These are phyloP conservation scores for Halichoerus grypus DNA, from an alignment of 2,113 vertebrate genomes.

Conservation along the genomic window DNA sequence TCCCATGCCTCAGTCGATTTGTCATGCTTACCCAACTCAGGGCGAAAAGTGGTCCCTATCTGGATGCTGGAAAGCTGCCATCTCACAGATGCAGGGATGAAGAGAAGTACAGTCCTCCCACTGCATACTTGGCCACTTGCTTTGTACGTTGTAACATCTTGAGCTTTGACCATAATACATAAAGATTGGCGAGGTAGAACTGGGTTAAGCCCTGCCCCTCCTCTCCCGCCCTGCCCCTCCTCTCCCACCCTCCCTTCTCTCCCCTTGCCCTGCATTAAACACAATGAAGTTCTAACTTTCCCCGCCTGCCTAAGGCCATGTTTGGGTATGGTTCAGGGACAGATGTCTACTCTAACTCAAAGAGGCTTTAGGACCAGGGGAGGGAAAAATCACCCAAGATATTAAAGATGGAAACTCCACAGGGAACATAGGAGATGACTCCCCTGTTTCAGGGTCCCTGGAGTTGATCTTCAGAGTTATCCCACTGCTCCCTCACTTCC, in stretches of 20 bases:
- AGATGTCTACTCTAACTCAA: not conserved
- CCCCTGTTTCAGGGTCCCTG: not conserved
- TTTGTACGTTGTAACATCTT: accelerated
- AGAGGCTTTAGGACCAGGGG: not conserved
- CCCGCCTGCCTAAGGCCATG: not conserved
- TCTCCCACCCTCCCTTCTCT: not conserved
- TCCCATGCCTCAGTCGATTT: not conserved
- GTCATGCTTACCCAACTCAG: slow-evolving; percentile 57
- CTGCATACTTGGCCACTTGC: accelerated
- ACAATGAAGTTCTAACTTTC: not conserved
- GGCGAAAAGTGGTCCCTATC: not conserved
- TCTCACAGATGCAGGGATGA: slow-evolving; percentile 69
- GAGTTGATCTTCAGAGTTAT: not conserved
- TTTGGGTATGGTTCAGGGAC: not conserved
- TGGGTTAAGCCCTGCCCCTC: not conserved
- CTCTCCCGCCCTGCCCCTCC: too few species aligned
- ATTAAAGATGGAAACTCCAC: not conserved
- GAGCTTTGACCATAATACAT: accelerated
- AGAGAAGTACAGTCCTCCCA: accelerated
- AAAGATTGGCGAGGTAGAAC: not conserved
- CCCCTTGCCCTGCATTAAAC: not conserved
- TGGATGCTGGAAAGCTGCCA: not conserved
- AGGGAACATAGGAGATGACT: not conserved
- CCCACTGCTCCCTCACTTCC: not conserved
- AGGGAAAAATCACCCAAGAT: not conserved